Conservation (phyloP, 1,140 invertebrate genomes). For the Aphelenchoides fujianensis region DNA sequence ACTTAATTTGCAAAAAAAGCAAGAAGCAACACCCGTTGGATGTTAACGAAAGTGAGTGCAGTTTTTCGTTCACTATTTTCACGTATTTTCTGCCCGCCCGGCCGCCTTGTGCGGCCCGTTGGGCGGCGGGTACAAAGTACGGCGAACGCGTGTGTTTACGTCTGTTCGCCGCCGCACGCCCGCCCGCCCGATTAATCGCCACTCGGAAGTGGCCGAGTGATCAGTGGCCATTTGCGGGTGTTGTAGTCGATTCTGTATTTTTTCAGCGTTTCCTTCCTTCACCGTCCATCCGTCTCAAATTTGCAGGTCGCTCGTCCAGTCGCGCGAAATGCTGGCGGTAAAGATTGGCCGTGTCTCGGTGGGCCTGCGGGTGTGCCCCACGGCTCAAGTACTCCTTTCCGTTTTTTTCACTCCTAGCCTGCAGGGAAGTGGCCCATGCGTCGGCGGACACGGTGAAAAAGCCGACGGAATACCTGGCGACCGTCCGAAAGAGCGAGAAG, state of each 20-base stretch:
- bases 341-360: not conserved
- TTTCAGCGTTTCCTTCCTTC: not conserved
- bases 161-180: not conserved
- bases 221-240: no score
- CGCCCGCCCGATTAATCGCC: not conserved
- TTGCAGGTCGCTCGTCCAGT: not conserved
- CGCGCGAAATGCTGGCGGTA: not conserved
- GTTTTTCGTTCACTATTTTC: no score
- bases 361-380: not conserved
- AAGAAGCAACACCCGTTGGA: no score
- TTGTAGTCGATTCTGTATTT: not conserved
- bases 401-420: no score
- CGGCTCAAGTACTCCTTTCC: not conserved
- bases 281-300: not conserved
- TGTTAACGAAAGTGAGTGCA: no score
- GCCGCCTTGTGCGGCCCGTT: no score
- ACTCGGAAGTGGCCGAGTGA: no score
- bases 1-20: no score
- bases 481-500: not conserved
- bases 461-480: not conserved
- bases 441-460: constrained; percentile 9
- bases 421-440: constrained; percentile 22
- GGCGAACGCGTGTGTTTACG: not conserved
- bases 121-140: not conserved
- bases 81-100: no score